These are phyloP conservation scores for Globodera ellingtonae DNA, from an alignment of 1,140 invertebrate species.

Conservation along the genomic window DNA sequence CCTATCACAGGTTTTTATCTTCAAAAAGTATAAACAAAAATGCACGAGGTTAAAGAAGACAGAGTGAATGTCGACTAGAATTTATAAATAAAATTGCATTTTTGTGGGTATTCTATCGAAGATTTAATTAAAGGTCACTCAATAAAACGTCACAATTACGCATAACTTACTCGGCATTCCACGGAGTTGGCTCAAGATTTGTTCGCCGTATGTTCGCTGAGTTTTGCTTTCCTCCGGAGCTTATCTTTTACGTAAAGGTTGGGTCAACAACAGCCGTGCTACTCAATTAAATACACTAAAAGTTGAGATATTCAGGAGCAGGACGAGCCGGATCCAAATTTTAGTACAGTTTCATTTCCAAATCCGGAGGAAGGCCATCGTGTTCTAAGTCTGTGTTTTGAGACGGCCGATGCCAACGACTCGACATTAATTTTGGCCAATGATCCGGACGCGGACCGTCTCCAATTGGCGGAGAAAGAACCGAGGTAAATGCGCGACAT, in stretches of 20 bases:
- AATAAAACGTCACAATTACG: conserved; percentile 73
- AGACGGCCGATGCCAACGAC: conserved; percentile 76
- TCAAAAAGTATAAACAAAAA: no score
- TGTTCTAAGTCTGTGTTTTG: conserved; percentile 81
- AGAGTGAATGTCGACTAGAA: no score
- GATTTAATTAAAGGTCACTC: conserved; percentile 36
- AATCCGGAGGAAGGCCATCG: conserved; percentile 96
- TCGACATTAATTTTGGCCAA: conserved; percentile 86
- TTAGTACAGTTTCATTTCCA: conserved; percentile 92
- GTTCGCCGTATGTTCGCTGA: conserved; percentile 76
- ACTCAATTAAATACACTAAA: background rate
- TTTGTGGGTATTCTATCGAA: background rate
- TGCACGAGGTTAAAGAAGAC: no score
- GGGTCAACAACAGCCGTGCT: background rate
- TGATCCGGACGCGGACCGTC: conserved; percentile 95
- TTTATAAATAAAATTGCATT: conserved; percentile 9
- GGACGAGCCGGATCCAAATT: conserved; percentile 86
- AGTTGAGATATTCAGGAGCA: conserved; percentile 55
- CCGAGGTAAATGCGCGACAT: conserved; percentile 35
- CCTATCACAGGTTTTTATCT: conserved; percentile 38
- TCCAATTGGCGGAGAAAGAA: conserved; percentile 82
- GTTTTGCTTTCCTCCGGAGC: conserved; percentile 73
- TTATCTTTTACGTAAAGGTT: conserved; percentile 77
- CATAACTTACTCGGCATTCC: conserved; percentile 93
- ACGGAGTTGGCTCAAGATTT: conserved; percentile 88